These are phyloP conservation scores for Hippasteria phrygiana DNA, from an alignment of 53 echinoderm and acorn worm species.

Conservation along the genomic window DNA sequence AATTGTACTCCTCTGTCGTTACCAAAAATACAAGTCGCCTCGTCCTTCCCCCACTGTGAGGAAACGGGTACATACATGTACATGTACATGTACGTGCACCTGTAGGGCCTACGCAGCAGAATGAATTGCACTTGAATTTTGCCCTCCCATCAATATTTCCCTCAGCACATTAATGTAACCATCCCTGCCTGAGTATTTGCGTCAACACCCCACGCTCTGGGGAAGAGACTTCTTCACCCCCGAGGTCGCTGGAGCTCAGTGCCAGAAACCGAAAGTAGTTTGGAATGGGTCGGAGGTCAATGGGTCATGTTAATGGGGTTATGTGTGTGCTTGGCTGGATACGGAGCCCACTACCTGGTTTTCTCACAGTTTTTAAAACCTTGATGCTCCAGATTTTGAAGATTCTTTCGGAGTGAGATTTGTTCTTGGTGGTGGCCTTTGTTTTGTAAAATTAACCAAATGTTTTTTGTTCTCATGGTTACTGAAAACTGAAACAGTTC, in stretches of 20 bases:
- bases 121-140: not conserved
- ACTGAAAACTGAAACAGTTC: too few species aligned
- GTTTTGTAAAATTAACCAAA: too few species aligned
- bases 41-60: too few species aligned
- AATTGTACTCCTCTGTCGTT: too few species aligned
- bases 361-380: not conserved
- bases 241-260: constrained; percentile 15
- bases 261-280: constrained; percentile 28
- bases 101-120: too few species aligned
- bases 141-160: constrained; percentile 35
- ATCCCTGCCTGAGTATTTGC: constrained; percentile 6
- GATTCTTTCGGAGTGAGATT: not conserved
- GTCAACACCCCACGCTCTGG: constrained; percentile 43
- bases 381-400: not conserved
- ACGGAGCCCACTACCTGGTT: not conserved
- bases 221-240: constrained; percentile 34
- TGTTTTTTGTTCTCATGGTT: too few species aligned
- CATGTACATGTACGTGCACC: not conserved
- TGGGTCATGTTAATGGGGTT: constrained; percentile 22
- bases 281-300: constrained; percentile 43
- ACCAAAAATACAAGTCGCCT: too few species aligned
- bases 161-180: constrained; percentile 48
- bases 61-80: not conserved
- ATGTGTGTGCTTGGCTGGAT: not conserved
- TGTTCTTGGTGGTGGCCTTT: too few species aligned